Evolutionary conservation across 2,113 vertebrate genomes (phyloP).

Genomic region (Elachura formosa): DNA sequence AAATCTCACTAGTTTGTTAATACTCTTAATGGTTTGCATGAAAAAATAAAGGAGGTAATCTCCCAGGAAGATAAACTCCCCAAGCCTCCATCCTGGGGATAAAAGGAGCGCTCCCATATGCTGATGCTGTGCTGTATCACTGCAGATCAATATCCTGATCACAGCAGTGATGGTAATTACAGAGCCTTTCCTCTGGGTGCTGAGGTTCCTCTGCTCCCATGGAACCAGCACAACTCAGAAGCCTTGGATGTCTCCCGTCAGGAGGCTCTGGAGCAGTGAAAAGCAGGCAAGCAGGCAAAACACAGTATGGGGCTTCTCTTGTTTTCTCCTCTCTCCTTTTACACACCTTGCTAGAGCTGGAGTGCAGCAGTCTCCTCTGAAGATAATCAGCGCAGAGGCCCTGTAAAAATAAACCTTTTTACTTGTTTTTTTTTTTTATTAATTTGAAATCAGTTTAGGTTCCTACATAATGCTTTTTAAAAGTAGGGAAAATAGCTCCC

Average conservation of each 20-base stretch:
- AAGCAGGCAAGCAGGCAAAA: neutral
- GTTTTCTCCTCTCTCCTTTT: neutral
- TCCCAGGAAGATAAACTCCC: neutral
- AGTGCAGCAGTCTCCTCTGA: neutral
- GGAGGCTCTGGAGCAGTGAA: neutral
- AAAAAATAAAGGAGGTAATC: neutral
- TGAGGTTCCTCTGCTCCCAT: neutral
- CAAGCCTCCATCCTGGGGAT: neutral
- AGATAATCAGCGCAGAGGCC: neutral
- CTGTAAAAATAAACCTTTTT: neutral
- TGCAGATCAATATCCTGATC: constrained; percentile 14
- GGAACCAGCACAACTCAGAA: neutral
- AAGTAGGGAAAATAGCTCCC: neutral
- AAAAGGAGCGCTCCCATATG: neutral
- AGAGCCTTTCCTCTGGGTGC: neutral
- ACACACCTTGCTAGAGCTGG: neutral
- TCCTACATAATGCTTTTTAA: neutral
- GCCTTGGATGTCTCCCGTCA: neutral
- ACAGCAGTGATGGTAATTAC: neutral
- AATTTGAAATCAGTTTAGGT: neutral
- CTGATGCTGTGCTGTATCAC: neutral
- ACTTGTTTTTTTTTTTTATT: neutral
- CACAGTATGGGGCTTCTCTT: neutral
- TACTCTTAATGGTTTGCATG: neutral
- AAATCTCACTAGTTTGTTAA: neutral